Conservation (phyloP, 35 echinoderm and acorn worm genomes). For the Heliocidaris erythrogramma region DNA sequence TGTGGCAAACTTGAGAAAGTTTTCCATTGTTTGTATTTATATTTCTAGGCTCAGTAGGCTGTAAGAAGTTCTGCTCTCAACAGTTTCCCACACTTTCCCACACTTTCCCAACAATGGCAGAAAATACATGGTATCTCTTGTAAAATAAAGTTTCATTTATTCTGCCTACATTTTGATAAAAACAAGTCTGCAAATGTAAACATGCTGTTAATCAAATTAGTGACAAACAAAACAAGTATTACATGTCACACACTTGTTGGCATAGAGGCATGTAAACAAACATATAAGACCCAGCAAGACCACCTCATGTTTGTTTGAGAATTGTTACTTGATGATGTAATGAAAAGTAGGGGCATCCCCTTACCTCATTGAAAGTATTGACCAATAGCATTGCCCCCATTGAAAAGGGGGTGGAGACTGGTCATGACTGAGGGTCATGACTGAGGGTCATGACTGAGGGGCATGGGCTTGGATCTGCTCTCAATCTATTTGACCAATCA, state of each 20-base stretch:
- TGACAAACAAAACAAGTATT: neutral
- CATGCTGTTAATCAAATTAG: neutral
- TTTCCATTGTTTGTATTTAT: too few relatives aligned
- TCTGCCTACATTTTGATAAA: neutral
- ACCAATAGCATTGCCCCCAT: neutral
- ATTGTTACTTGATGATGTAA: neutral
- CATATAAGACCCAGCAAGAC: neutral
- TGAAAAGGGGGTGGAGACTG: neutral
- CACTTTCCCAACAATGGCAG: too few relatives aligned
- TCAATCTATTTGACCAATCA: neutral
- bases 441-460: neutral
- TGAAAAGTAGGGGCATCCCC: neutral
- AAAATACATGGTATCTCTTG: too few relatives aligned
- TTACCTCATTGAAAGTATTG: constrained; percentile 4
- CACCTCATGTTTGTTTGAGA: neutral
- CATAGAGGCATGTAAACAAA: neutral
- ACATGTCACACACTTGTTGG: neutral
- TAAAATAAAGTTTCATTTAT: too few relatives aligned
- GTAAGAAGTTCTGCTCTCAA: too few relatives aligned
- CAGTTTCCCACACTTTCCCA: too few relatives aligned
- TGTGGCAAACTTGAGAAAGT: too few relatives aligned
- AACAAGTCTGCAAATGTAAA: neutral
- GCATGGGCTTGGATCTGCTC: neutral
- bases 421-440: neutral
- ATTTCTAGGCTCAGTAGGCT: too few relatives aligned